Evolutionary conservation across 2,797 vertebrate genomes (phyloP).

Genomic region (Distichodus sexfasciatus): DNA sequence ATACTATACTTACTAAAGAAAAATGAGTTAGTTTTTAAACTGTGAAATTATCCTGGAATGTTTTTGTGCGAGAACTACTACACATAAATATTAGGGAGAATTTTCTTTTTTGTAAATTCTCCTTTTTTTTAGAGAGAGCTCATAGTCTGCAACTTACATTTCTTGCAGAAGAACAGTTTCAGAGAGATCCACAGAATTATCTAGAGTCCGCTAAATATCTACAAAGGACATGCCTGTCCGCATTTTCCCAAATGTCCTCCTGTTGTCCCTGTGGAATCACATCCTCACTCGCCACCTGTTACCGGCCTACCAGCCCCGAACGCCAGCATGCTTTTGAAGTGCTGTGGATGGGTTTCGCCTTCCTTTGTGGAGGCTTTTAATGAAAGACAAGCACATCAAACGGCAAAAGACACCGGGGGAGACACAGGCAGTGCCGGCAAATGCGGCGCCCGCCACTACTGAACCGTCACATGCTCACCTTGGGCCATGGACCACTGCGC

Average conservation of each 20-base stretch:
- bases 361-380: neutral
- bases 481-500: neutral
- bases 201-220: neutral
- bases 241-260: neutral
- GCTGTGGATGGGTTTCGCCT: neutral
- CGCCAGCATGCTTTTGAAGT: slow-evolving; percentile 9
- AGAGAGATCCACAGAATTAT: neutral
- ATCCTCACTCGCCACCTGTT: neutral
- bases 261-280: neutral
- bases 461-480: neutral
- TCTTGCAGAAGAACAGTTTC: too few relatives aligned
- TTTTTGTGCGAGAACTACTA: too few relatives aligned
- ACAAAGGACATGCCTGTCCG: neutral
- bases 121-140: too few relatives aligned
- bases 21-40: too few relatives aligned
- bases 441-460: too few relatives aligned
- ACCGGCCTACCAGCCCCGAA: neutral
- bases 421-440: neutral
- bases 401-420: neutral
- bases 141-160: too few relatives aligned
- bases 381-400: slow-evolving; percentile 20
- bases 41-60: too few relatives aligned
- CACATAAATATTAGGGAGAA: too few relatives aligned
- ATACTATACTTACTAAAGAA: too few relatives aligned
- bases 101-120: too few relatives aligned